Evolutionary conservation across 2,888 invertebrate species (phyloP).

Genomic region (Aphodius granarius): DNA sequence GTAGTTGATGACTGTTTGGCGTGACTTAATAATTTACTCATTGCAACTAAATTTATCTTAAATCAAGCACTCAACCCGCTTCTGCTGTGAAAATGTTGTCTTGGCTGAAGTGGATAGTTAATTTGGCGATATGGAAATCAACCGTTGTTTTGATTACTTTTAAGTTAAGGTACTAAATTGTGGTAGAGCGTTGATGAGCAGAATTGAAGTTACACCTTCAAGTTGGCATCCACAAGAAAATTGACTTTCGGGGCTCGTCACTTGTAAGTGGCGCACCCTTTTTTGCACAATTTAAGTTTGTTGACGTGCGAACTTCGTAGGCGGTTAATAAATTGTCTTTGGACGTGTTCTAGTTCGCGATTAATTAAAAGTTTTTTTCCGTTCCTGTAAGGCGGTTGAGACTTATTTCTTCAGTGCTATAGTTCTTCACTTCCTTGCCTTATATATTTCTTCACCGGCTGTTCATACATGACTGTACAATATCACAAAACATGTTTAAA

Average conservation of each 20-base stretch:
- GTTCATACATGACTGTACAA: too few species aligned
- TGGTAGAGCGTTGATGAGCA: not conserved
- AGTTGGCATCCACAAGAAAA: not conserved
- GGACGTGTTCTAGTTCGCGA: not conserved
- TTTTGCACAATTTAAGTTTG: not conserved
- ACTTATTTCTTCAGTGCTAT: not conserved
- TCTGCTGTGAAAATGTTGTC: too few species aligned
- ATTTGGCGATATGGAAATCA: too few species aligned
- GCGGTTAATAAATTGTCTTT: not conserved
- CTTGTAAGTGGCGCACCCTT: not conserved
- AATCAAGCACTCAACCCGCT: too few species aligned
- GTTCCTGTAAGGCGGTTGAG: not conserved
- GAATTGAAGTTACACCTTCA: not conserved
- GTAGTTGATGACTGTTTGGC: too few species aligned
- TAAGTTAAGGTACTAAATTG: not conserved
- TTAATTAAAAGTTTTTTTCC: not conserved
- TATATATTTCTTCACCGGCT: too few species aligned
- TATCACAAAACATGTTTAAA: too few species aligned
- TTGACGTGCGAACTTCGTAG: not conserved
- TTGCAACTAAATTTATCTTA: too few species aligned
- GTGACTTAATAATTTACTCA: too few species aligned
- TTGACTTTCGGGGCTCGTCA: not conserved
- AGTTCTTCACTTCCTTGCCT: not conserved
- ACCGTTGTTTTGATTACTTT: not conserved
- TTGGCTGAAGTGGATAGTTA: too few species aligned